phyloP scores from a whole-genome alignment of 2,888 invertebrate species.

The Sphaerophoria rueppellii region DNA sequence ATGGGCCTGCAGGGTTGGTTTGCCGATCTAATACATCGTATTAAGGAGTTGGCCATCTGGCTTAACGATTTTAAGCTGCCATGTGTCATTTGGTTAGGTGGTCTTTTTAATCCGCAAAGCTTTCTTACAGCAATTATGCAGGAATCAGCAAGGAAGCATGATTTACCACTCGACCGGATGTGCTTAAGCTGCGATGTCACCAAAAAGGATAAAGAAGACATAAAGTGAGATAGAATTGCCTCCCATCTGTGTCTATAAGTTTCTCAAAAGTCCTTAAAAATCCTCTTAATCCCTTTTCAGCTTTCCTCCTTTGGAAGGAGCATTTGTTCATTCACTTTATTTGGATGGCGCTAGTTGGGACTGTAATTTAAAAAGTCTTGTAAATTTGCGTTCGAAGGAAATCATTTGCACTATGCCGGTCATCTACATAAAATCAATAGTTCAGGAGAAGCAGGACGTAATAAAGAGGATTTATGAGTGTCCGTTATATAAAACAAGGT shows the following conservation, averaged over 20 bases:
- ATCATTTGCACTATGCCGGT: slow-evolving; percentile 96
- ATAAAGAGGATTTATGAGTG: slow-evolving; percentile 93
- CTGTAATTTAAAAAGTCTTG: slow-evolving; percentile 88
- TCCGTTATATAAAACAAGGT: slow-evolving; percentile 96
- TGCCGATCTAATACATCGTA: slow-evolving; percentile 90
- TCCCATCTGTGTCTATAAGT: not conserved
- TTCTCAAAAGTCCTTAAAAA: not conserved
- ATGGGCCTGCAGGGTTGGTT: slow-evolving; percentile 93
- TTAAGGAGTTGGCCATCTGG: slow-evolving; percentile 94
- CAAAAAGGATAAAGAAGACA: slow-evolving; percentile 93
- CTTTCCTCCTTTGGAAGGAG: slow-evolving; percentile 94
- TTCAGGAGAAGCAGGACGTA: slow-evolving; percentile 94
- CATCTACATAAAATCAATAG: slow-evolving; percentile 93
- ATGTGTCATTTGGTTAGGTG: slow-evolving; percentile 95
- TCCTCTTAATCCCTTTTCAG: slow-evolving; percentile 79
- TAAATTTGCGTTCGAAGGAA: slow-evolving; percentile 94
- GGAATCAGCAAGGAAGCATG: slow-evolving; percentile 96
- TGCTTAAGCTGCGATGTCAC: slow-evolving; percentile 97
- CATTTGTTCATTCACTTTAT: slow-evolving; percentile 93
- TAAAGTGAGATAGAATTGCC: slow-evolving; percentile 84
- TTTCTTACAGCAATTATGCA: slow-evolving; percentile 99
- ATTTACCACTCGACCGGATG: slow-evolving; percentile 98
- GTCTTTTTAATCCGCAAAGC: slow-evolving; percentile 98
- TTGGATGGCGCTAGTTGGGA: slow-evolving; percentile 99
- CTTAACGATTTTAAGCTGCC: slow-evolving; percentile 91